A percentile compares a stretch with the other conserved stretches of the same genome.
phyloP scores from a whole-genome alignment of 2,797 vertebrate species.

The Pipistrellus kuhlii region DNA sequence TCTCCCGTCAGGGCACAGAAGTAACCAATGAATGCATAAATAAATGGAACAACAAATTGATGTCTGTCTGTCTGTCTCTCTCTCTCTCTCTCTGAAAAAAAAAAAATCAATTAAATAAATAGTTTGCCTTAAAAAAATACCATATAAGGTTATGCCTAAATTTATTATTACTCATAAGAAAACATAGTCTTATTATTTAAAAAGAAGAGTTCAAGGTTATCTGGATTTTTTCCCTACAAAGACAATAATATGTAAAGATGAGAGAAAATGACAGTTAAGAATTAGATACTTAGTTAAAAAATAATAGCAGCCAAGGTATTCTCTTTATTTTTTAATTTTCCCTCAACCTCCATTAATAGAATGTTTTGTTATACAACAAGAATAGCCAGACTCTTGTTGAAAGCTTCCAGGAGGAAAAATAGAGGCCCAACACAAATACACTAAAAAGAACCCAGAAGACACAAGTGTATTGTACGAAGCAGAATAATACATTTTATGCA shows the following conservation, averaged over 20 bases:
- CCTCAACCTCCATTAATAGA: not conserved
- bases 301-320: not conserved
- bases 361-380: not conserved
- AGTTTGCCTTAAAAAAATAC: not conserved
- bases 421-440: not conserved
- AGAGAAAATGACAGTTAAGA: not conserved
- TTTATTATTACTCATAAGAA: not conserved
- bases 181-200: not conserved
- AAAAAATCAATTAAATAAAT: not conserved
- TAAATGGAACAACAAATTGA: not conserved
- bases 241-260: not conserved
- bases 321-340: not conserved
- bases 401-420: not conserved
- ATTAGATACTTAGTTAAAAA: conserved; percentile 7
- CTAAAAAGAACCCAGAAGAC: not conserved
- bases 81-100: not conserved
- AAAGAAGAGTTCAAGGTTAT: not conserved
- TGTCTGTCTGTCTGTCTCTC: not conserved
- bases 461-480: not conserved
- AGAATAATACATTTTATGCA: not conserved
- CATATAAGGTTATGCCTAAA: not conserved
- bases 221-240: not conserved
- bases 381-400: not conserved
- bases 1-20: not conserved
- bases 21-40: not conserved